Percentiles rank a stretch among this genome's conserved stretches.
phyloP scores from a whole-genome alignment of 2,797 vertebrate genomes.

The Galago senegalensis region DNA sequence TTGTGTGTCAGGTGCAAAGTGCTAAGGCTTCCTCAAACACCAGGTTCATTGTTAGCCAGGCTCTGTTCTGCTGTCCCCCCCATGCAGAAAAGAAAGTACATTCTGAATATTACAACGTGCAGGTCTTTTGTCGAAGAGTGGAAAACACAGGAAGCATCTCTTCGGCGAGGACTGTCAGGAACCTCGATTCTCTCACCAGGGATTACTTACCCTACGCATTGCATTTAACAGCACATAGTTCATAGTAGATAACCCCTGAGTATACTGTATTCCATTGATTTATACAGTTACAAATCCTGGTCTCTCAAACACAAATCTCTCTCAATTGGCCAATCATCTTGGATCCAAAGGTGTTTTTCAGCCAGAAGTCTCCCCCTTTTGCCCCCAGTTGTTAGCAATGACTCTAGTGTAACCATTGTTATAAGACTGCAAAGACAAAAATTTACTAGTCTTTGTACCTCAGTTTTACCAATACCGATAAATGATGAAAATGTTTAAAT shows the following conservation, averaged over 20 bases:
- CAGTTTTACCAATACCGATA: neutral
- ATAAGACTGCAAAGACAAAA: slow-evolving; percentile 63
- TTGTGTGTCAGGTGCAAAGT: slow-evolving; percentile 74
- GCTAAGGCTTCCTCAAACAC: slow-evolving; percentile 56
- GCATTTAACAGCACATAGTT: slow-evolving; percentile 86
- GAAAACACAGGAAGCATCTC: slow-evolving; percentile 8
- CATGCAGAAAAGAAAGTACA: neutral
- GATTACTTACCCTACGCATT: slow-evolving; percentile 59
- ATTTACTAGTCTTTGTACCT: neutral
- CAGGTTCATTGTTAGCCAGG: slow-evolving; percentile 31
- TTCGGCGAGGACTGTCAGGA: slow-evolving; percentile 16
- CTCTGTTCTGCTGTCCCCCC: neutral
- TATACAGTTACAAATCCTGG: slow-evolving; percentile 86
- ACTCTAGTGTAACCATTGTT: neutral
- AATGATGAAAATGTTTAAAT: neutral
- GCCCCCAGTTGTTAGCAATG: slow-evolving; percentile 54
- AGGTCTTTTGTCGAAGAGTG: slow-evolving; percentile 48
- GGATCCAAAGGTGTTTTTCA: slow-evolving; percentile 86
- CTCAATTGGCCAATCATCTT: slow-evolving; percentile 83
- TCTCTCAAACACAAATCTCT: slow-evolving; percentile 85
- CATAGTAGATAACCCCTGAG: slow-evolving; percentile 84
- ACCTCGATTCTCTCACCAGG: slow-evolving; percentile 36
- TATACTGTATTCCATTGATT: slow-evolving; percentile 85
- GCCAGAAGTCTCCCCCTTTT: slow-evolving; percentile 77
- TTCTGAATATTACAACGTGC: neutral